Evolutionary conservation across 1,140 invertebrate genomes (phyloP).

Genomic region (Lerema accius): DNA sequence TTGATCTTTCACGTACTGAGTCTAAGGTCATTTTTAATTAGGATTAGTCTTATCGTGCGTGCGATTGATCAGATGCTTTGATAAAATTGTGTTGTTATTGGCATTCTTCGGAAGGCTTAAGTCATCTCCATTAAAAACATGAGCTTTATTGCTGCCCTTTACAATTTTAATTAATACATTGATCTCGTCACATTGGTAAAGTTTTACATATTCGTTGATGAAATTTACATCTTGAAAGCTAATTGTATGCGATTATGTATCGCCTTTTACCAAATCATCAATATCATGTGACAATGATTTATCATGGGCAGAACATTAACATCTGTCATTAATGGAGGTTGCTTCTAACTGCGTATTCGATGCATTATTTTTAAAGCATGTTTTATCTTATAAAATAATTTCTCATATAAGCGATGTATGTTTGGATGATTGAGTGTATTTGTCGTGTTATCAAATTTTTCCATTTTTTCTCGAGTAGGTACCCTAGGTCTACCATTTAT

Average conservation of each 20-base stretch:
- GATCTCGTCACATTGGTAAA: not conserved
- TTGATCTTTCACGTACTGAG: constrained; percentile 50
- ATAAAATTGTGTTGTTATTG: constrained; percentile 28
- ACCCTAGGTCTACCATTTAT: constrained; percentile 57
- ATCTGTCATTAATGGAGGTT: too few species aligned
- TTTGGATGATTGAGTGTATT: constrained; percentile 64
- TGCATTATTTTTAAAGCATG: constrained; percentile 39
- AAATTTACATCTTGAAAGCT: too few species aligned
- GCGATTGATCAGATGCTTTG: constrained; percentile 62
- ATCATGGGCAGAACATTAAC: too few species aligned
- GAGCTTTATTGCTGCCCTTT: not conserved
- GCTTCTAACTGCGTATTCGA: constrained; percentile 24
- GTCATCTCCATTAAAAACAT: constrained; percentile 25
- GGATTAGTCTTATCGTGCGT: constrained; percentile 63
- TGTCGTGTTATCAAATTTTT: constrained; percentile 55
- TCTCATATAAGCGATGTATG: constrained; percentile 52
- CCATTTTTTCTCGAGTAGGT: constrained; percentile 57
- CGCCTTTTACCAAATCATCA: too few species aligned
- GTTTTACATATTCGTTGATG: too few species aligned
- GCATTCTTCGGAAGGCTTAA: constrained; percentile 25
- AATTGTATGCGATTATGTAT: too few species aligned
- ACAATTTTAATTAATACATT: not conserved
- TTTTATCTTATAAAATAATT: constrained; percentile 41
- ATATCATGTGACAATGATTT: too few species aligned
- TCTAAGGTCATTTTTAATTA: constrained; percentile 57